Conservation (phyloP, 2,113 vertebrate species). For the Micromys minutus region DNA sequence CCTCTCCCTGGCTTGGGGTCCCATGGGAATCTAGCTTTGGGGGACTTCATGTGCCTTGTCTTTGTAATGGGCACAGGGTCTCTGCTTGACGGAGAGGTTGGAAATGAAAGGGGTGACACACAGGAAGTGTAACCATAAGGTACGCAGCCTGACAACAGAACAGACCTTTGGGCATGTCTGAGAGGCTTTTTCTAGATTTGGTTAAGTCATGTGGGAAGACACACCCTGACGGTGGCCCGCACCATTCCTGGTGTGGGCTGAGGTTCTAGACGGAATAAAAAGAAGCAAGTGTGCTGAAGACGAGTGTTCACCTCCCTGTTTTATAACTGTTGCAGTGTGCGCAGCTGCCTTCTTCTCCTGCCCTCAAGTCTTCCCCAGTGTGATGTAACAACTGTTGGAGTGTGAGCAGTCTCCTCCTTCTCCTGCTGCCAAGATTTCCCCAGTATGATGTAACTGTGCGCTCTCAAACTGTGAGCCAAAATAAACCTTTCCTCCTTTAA, state of each 20-base stretch:
- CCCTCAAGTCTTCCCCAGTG: accelerated
- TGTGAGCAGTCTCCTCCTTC: no score
- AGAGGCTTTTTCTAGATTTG: background rate
- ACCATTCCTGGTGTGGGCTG: background rate
- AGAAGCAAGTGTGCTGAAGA: no score
- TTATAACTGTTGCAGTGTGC: no score
- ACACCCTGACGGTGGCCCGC: background rate
- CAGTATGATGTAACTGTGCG: no score
- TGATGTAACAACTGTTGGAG: no score
- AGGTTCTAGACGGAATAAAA: background rate
- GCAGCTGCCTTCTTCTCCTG: background rate
- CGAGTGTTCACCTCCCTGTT: accelerated
- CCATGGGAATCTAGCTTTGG: background rate
- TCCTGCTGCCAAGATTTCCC: background rate
- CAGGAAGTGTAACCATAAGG: background rate
- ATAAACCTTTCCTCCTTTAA: background rate
- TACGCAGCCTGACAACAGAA: background rate
- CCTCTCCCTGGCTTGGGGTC: background rate
- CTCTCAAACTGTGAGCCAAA: background rate
- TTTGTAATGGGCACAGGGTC: background rate
- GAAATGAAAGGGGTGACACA: background rate
- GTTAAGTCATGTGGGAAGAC: background rate
- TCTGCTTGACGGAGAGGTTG: background rate
- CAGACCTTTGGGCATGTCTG: background rate
- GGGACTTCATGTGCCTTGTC: background rate